Conservation (phyloP, 1,140 invertebrate genomes). For the Dendroctonus ponderosae region DNA sequence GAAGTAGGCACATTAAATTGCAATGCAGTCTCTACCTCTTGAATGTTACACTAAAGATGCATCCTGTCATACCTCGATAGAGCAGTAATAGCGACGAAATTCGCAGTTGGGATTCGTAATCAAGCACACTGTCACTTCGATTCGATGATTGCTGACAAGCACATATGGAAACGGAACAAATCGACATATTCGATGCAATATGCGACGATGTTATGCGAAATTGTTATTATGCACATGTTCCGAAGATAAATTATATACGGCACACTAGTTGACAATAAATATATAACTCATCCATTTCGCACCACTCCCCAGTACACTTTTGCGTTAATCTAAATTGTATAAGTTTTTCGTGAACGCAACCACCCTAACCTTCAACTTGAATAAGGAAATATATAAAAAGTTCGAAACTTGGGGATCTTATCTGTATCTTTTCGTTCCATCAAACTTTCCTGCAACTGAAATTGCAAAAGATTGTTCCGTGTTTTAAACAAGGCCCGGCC, state of each 20-base stretch:
- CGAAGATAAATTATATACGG: no score
- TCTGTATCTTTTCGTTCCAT: constrained; percentile 11
- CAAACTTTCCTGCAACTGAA: constrained; percentile 30
- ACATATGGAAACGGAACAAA: constrained; percentile 5
- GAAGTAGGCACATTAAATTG: no score
- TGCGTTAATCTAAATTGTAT: neutral
- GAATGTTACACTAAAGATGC: no score
- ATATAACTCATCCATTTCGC: no score
- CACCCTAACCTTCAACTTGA: constrained; percentile 14
- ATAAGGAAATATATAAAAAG: constrained; percentile 3
- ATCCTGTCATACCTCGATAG: no score
- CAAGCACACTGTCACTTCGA: constrained; percentile 14
- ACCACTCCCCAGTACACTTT: neutral
- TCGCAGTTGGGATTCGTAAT: constrained; percentile 11
- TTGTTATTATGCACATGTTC: neutral
- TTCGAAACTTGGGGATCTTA: constrained; percentile 6
- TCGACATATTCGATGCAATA: constrained; percentile 7
- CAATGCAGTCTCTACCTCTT: no score
- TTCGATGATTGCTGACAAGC: constrained; percentile 11
- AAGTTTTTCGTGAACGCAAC: neutral
- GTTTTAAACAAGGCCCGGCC: constrained; percentile 31
- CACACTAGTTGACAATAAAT: no score
- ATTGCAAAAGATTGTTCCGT: constrained; percentile 35
- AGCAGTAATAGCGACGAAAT: constrained; percentile 2
- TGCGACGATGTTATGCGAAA: neutral